Conservation (phyloP, 2,113 vertebrate species). For the Vombatus ursinus region DNA sequence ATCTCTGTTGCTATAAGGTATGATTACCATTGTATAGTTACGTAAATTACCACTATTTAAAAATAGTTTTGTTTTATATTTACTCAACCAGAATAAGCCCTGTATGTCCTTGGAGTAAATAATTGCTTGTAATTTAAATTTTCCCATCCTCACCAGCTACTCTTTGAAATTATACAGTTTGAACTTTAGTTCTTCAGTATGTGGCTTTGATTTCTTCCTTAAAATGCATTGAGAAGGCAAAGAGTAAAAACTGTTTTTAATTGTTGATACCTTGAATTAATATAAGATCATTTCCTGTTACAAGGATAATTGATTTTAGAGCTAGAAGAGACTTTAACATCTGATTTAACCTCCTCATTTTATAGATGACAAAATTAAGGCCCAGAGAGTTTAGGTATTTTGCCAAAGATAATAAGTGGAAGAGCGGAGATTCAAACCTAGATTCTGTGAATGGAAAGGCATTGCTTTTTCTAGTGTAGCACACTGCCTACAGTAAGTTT, state of each 20-base stretch:
- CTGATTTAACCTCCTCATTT: neutral
- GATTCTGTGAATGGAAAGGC: neutral
- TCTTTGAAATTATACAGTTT: slow-evolving; percentile 36
- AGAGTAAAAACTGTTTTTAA: neutral
- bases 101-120: neutral
- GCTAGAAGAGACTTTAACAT: neutral
- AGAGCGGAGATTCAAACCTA: neutral
- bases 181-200: slow-evolving; percentile 29
- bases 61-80: neutral
- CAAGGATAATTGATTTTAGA: slow-evolving; percentile 1
- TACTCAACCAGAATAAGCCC: slow-evolving; percentile 1
- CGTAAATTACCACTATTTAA: neutral
- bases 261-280: slow-evolving; percentile 25
- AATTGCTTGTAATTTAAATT: slow-evolving; percentile 29
- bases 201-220: slow-evolving; percentile 21
- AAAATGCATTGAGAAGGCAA: slow-evolving; percentile 1
- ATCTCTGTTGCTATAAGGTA: no score
- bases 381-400: neutral
- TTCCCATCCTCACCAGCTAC: slow-evolving; percentile 23
- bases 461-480: neutral
- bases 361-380: neutral
- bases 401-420: neutral
- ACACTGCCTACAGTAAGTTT: neutral
- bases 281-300: slow-evolving; percentile 43
- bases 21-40: neutral